A percentile compares a stretch with the other conserved stretches of the same genome.
phyloP scores from a whole-genome alignment of 2,888 invertebrate species.

The Platypus cylindrus region DNA sequence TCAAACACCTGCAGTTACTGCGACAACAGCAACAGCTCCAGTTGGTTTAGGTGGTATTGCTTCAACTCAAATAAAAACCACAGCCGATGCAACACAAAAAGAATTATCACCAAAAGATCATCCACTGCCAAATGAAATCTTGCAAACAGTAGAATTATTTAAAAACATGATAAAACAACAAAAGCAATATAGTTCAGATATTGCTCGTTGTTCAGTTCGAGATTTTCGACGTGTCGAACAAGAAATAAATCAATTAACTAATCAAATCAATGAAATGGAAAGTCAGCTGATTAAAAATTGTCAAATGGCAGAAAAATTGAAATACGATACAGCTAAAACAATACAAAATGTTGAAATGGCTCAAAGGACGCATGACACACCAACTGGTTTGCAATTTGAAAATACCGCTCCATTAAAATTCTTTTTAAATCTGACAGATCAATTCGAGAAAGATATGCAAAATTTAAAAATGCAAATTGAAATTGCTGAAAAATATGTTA shows the following conservation, averaged over 20 bases:
- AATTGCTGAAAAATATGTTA: constrained; percentile 57
- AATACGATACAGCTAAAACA: constrained; percentile 58
- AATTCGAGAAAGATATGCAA: constrained; percentile 59
- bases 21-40: constrained; percentile 9
- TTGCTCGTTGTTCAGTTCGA: constrained; percentile 41
- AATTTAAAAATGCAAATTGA: constrained; percentile 58
- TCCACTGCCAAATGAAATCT: constrained; percentile 63
- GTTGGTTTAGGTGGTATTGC: constrained; percentile 63
- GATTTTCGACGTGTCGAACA: constrained; percentile 50
- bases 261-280: constrained; percentile 47
- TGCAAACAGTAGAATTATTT: constrained; percentile 64
- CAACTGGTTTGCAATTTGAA: constrained; percentile 62
- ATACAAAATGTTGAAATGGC: constrained; percentile 66
- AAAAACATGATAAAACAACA: constrained; percentile 79
- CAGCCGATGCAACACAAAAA: constrained; percentile 29
- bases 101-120: constrained; percentile 49
- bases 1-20: constrained; percentile 10
- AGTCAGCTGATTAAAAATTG: constrained; percentile 49
- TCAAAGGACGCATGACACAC: constrained; percentile 64
- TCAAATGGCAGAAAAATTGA: constrained; percentile 48
- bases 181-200: constrained; percentile 41
- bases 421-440: constrained; percentile 53
- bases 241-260: constrained; percentile 47
- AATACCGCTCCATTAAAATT: constrained; percentile 59
- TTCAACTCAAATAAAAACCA: constrained; percentile 37